Evolutionary conservation across 2,113 vertebrate species (phyloP), one percentile per base, ranked within the genome.

Genomic region (Lucifuga dentata): DNA sequence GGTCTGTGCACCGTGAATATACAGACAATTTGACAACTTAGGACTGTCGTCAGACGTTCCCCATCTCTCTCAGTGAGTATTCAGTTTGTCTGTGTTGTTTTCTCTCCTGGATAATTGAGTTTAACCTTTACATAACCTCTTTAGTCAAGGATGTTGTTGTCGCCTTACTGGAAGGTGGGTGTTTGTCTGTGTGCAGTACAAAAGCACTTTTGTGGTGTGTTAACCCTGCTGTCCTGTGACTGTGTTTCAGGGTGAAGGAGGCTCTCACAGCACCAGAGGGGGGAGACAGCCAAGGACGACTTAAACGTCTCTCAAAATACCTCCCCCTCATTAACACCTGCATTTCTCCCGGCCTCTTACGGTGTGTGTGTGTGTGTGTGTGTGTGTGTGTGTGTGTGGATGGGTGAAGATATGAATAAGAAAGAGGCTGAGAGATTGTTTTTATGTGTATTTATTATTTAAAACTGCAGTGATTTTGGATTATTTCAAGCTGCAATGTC

Each of bases 201-300:
- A 73, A 82, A 17, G 38, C 50, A 46, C 19, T 65, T 84, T 79
- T 87, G 76, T 89, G 63, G 16, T 16, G 16, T 26, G 52, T 58
- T 76, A 78, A 72, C 74, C 52, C 70, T 29, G 43, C 78, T 85
- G 78, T 86, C 78, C 77, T 86, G 81, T 90, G 86, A 87, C 81
- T 69, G 35, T 86, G 66, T 71, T 88, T 67, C 73, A 91, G 90
- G 57, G 82, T 91, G 39, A 87, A 50, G 71, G 75, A 80, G 68
- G 83, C 17, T 21, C 70, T 89, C 9, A 15, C 57, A 76, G 63
- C 60, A 53, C 45, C 76, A 1, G 71, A 63, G 76, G 75, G 21
- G 50, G 52, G 43, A 50, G 79, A 72, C 8, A 9, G 40, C 69
- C 79, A 6, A 38, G 65, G 51, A 67, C 72, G 65, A 66, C 62